phyloP scores from a whole-genome alignment of 2,888 invertebrate genomes.

The Boloria selene region DNA sequence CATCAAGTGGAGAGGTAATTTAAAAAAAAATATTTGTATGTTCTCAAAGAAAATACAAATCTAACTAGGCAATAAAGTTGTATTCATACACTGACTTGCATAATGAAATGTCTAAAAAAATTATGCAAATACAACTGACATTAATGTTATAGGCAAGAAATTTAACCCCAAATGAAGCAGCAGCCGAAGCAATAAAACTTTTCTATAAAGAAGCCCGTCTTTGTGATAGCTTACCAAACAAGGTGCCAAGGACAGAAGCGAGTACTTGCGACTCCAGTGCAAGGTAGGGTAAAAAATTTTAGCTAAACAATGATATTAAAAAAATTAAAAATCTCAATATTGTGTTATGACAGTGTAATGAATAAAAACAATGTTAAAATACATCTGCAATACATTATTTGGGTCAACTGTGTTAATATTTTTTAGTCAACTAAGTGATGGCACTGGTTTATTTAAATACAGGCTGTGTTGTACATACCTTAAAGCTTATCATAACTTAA shows the following conservation, averaged over 20 bases:
- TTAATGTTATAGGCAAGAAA: constrained; percentile 81
- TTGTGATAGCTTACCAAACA: constrained; percentile 88
- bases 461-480: too few relatives aligned
- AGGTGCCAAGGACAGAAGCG: constrained; percentile 85
- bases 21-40: constrained; percentile 1
- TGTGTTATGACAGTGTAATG: too few relatives aligned
- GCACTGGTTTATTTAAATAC: too few relatives aligned
- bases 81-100: background rate
- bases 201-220: constrained; percentile 92
- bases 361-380: too few relatives aligned
- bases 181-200: constrained; percentile 92
- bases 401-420: too few relatives aligned
- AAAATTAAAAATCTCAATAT: too few relatives aligned
- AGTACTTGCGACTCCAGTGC: constrained; percentile 65
- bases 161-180: constrained; percentile 93
- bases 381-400: too few relatives aligned
- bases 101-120: background rate
- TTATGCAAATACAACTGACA: background rate
- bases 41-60: background rate
- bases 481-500: too few relatives aligned
- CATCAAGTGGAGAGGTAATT: constrained; percentile 92
- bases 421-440: too few relatives aligned
- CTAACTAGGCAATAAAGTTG: constrained; percentile 17
- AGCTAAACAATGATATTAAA: too few relatives aligned
- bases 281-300: constrained; percentile 51